Percentiles rank a stretch among this genome's conserved stretches.
Evolutionary conservation across 1,140 invertebrate species (phyloP).

Genomic region (Caenorhabditis tropicalis): DNA sequence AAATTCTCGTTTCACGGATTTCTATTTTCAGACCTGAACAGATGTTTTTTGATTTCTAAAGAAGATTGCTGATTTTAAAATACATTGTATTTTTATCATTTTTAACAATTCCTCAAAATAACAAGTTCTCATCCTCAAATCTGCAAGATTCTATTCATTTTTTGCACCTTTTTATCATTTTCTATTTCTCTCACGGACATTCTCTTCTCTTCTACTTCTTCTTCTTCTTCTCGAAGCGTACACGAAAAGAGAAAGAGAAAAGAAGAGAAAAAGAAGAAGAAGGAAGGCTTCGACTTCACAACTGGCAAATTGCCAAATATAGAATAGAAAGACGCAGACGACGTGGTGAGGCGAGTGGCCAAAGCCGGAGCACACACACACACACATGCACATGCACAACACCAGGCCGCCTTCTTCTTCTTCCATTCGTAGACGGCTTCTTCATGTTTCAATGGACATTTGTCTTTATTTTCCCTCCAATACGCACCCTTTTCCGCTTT

Average conservation of each 20-base stretch:
- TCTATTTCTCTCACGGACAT: background rate
- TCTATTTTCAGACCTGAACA: too few species aligned
- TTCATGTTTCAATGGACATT: constrained; percentile 44
- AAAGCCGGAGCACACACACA: constrained; percentile 5
- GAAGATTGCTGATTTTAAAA: too few species aligned
- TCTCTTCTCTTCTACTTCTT: background rate
- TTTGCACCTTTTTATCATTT: too few species aligned
- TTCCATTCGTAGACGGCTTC: constrained; percentile 8
- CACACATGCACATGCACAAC: background rate
- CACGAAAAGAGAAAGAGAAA: background rate
- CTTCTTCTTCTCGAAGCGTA: background rate
- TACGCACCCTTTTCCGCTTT: background rate
- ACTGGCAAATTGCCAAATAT: constrained; percentile 43
- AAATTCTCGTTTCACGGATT: too few species aligned
- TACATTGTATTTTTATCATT: too few species aligned
- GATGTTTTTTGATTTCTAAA: too few species aligned
- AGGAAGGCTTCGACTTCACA: constrained; percentile 40
- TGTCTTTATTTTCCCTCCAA: background rate
- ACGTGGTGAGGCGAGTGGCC: background rate
- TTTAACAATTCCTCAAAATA: too few species aligned
- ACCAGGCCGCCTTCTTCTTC: background rate
- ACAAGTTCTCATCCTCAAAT: too few species aligned
- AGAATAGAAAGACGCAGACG: constrained; percentile 6
- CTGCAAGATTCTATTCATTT: too few species aligned
- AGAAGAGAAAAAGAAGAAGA: background rate